Conservation (phyloP, 2,888 invertebrate genomes). For the Eristalis pertinax region DNA sequence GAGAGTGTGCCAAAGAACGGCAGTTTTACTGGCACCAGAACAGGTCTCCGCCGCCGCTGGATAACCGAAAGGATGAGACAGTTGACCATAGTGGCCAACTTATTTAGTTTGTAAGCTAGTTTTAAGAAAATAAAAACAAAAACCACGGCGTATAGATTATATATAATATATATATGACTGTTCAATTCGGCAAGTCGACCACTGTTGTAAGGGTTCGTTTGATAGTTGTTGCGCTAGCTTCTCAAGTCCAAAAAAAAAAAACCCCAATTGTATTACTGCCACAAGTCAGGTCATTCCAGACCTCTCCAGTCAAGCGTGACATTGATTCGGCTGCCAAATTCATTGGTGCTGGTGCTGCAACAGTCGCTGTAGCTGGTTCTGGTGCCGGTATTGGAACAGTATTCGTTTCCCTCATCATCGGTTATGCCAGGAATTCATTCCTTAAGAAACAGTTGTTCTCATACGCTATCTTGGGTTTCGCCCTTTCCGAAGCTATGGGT, state of each 20-base stretch:
- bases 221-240: constrained; percentile 80
- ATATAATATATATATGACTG: too few relatives aligned
- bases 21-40: too few relatives aligned
- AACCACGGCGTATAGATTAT: too few relatives aligned
- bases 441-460: constrained; percentile 98
- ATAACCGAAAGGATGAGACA: too few relatives aligned
- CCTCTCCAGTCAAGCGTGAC: constrained; percentile 93
- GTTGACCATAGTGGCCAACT: too few relatives aligned
- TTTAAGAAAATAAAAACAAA: too few relatives aligned
- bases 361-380: constrained; percentile 99
- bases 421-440: constrained; percentile 98
- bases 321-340: constrained; percentile 99
- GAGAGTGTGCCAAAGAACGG: too few relatives aligned
- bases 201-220: constrained; percentile 81
- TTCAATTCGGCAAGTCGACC: constrained; percentile 77
- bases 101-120: too few relatives aligned
- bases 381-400: constrained; percentile 99
- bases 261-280: constrained; percentile 85
- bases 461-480: constrained; percentile 98
- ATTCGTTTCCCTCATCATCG: constrained; percentile 97
- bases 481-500: constrained; percentile 99
- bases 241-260: constrained; percentile 76
- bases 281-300: constrained; percentile 91
- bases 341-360: constrained; percentile 99
- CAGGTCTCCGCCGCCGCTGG: too few relatives aligned